Evolutionary conservation across 2,113 vertebrate species (phyloP), one percentile per base, ranked within the genome.

Genomic region (Phaethornis superciliosus): DNA sequence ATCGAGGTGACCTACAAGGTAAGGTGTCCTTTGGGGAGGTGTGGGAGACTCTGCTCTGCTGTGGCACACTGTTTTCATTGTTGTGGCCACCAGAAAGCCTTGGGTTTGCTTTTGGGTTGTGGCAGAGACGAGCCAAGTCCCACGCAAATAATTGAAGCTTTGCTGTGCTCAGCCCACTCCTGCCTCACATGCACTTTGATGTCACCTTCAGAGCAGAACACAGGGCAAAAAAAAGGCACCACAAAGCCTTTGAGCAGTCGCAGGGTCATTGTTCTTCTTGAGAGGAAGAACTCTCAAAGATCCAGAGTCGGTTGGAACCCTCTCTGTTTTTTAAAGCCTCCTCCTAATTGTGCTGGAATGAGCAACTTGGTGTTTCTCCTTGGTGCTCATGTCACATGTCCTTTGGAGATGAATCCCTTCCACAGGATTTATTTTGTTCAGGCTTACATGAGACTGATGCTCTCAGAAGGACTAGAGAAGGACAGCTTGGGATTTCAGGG

Each of bases 1-100:
- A 95, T 99, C n/a, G 99, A 99, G 81, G 99, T 99, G 74, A 99
- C 99, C 7, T 99, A 99, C 85, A 99, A 99, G 98, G 99, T 99
- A 95, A 52, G 0, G 14, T 35, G 58, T 51, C 49, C 65, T 56
- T 27, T 14, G 20, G 46, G 75, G 51, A 40, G 55, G 21, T 51
- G 47, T n/a, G 82, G 90, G 77, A 75, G 54, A 5, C 35, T 55
- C 65, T 32, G 27, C 23, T 40, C 10, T 10, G 27, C 33, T 26
- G 19, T 42, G 65, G 40, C 22, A 3, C 3, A 1, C 64, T 46
- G 0, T n/a, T 58, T 46, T 59, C 17, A 1, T 64, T 58, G 60
- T 68, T 71, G 79, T 65, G 74, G 62, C n/a, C 49, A 44, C 44
- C 44, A 40, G 40, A 40, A 40, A 40, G 35, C 32, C 40, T 49